phyloP scores from a whole-genome alignment of 2,888 invertebrate species.

The Acrocyrtus sp. region DNA sequence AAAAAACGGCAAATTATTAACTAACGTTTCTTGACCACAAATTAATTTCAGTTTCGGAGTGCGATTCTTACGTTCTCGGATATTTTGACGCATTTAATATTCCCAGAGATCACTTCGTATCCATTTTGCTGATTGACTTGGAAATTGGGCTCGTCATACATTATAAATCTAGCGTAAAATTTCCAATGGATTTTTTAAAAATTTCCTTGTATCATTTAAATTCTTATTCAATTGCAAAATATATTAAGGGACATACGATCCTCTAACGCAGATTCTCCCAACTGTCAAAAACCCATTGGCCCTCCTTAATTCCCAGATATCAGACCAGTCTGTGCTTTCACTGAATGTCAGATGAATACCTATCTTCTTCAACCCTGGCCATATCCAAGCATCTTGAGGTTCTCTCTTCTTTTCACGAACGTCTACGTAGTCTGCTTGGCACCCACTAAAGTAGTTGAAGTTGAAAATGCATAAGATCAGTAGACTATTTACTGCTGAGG shows the following conservation, averaged over 20 bases:
- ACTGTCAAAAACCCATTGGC: constrained; percentile 19
- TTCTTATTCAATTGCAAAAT: too few relatives aligned
- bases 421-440: too few relatives aligned
- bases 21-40: too few relatives aligned
- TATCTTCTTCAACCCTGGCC: constrained; percentile 9
- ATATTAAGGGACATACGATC: constrained; percentile 41
- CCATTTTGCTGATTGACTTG: background rate
- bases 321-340: constrained; percentile 17
- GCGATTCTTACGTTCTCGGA: constrained; percentile 30
- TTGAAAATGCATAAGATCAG: too few relatives aligned
- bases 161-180: constrained; percentile 16
- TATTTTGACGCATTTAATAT: constrained; percentile 17
- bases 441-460: too few relatives aligned
- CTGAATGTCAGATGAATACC: constrained; percentile 26
- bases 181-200: background rate
- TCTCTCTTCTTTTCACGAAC: too few relatives aligned
- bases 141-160: constrained; percentile 24
- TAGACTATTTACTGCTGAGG: too few relatives aligned
- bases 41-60: background rate
- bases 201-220: background rate
- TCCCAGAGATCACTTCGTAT: constrained; percentile 21
- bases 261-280: constrained; percentile 29
- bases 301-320: constrained; percentile 17
- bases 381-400: constrained; percentile 26
- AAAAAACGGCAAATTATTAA: background rate